phyloP scores from a whole-genome alignment of 2,797 vertebrate species.

The Tachyglossus aculeatus region DNA sequence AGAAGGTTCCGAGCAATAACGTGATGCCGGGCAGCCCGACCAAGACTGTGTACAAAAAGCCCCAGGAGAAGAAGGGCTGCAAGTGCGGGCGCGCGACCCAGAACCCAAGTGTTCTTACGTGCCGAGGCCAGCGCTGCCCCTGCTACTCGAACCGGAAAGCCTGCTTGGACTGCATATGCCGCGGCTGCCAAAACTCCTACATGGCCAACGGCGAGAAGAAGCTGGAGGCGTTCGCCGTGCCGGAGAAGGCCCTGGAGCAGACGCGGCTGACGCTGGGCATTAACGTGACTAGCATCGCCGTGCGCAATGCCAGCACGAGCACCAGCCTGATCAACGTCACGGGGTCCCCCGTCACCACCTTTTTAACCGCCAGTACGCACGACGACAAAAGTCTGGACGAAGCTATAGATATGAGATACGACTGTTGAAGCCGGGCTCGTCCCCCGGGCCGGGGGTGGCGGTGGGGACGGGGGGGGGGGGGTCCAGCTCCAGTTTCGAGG shows the following conservation, averaged over 20 bases:
- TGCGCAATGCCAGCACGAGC: constrained; percentile 87
- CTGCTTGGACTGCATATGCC: constrained; percentile 99
- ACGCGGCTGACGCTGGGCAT: constrained; percentile 98
- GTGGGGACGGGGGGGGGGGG: no score
- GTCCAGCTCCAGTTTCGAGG: constrained; percentile 87
- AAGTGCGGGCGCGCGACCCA: constrained; percentile 98
- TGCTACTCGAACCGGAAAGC: constrained; percentile 99
- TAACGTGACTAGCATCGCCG: constrained; percentile 97
- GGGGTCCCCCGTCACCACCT: constrained; percentile 86
- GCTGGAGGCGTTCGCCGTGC: constrained; percentile 98
- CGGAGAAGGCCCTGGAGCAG: constrained; percentile 98
- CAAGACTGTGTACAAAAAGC: constrained; percentile 97
- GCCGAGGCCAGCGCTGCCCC: constrained; percentile 97
- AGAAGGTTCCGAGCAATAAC: constrained; percentile 85
- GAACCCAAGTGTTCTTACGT: constrained; percentile 99
- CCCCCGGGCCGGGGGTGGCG: no score
- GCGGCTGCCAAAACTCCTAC: constrained; percentile 99
- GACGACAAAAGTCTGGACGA: constrained; percentile 94
- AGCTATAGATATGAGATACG: constrained; percentile 97
- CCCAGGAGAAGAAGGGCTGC: constrained; percentile 98
- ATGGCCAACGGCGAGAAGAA: constrained; percentile 99
- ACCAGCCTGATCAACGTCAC: constrained; percentile 90
- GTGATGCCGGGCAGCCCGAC: constrained; percentile 93
- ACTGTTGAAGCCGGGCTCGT: constrained; percentile 87
- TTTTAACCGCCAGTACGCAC: constrained; percentile 90